A percentile compares a stretch with the other conserved stretches of the same genome.
phyloP scores from a whole-genome alignment of 1,140 invertebrate species.

The Aphis gossypii region DNA sequence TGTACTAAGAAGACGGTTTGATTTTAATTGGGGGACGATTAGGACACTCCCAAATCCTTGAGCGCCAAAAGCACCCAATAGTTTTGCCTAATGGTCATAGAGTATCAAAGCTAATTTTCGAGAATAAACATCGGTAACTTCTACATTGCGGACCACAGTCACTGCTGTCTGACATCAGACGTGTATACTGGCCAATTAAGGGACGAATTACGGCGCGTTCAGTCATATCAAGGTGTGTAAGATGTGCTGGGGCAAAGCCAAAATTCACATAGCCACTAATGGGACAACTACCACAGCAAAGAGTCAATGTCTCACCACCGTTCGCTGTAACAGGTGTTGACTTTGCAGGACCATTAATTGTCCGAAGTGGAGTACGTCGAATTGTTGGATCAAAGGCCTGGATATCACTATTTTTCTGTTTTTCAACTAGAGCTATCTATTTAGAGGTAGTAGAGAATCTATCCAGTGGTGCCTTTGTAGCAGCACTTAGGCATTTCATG shows the following conservation, averaged over 20 bases:
- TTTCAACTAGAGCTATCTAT: not conserved
- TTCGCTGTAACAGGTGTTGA: slow-evolving; percentile 29
- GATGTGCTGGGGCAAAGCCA: not conserved
- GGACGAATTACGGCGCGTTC: not conserved
- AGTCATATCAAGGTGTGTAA: not conserved
- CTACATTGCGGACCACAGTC: slow-evolving; percentile 39
- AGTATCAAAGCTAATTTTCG: slow-evolving; percentile 14
- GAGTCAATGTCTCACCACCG: not conserved
- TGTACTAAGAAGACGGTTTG: no score
- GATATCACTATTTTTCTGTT: not conserved
- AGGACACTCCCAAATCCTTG: not conserved
- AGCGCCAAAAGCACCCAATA: slow-evolving; percentile 46
- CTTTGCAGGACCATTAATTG: not conserved
- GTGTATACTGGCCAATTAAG: not conserved
- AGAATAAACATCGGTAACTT: slow-evolving; percentile 47
- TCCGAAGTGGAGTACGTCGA: not conserved
- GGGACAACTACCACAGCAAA: not conserved
- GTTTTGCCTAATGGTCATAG: slow-evolving; percentile 23
- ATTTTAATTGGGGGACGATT: no score
- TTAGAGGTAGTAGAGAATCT: not conserved
- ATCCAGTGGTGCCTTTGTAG: not conserved
- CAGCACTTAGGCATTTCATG: not conserved
- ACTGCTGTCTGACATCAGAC: not conserved
- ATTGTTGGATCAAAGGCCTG: not conserved
- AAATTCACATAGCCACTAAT: not conserved